Conservation (phyloP, 1,140 invertebrate genomes). For the Vanessa atalanta region DNA sequence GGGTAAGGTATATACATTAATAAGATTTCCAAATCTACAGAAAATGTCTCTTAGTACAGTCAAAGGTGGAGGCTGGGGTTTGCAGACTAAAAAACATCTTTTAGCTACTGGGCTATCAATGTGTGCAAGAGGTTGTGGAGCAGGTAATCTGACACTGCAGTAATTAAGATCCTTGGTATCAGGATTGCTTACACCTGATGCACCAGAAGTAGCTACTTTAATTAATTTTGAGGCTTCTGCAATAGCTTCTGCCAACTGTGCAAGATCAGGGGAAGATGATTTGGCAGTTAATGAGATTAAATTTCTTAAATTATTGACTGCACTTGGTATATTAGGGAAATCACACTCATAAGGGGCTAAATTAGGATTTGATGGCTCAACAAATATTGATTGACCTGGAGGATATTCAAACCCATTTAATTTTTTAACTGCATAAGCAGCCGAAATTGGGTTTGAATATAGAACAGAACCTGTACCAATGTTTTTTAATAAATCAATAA, state of each 20-base stretch:
- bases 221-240: conserved; percentile 68
- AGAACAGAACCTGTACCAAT: conserved; percentile 57
- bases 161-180: conserved; percentile 58
- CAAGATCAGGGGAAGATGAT: conserved; percentile 56
- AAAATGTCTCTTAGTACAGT: conserved; percentile 93
- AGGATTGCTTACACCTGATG: conserved; percentile 46
- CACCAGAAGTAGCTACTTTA: conserved; percentile 59
- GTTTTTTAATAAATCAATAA: conserved; percentile 53
- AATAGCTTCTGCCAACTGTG: conserved; percentile 61
- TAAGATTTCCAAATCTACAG: conserved; percentile 93
- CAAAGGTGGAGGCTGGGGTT: conserved; percentile 89
- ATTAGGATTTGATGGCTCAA: conserved; percentile 49
- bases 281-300: conserved; percentile 50
- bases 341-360: conserved; percentile 51
- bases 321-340: conserved; percentile 49
- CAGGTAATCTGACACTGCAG: conserved; percentile 85
- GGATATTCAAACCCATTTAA: conserved; percentile 69
- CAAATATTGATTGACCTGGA: conserved; percentile 57
- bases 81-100: conserved; percentile 86
- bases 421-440: conserved; percentile 63
- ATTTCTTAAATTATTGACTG: conserved; percentile 53
- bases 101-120: conserved; percentile 69
- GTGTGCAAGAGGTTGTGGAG: conserved; percentile 86
- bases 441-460: conserved; percentile 62
- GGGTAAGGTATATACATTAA: conserved; percentile 93